Base-by-base conservation (phyloP, 2,888 invertebrate species). In the Busseola fusca region DNA sequence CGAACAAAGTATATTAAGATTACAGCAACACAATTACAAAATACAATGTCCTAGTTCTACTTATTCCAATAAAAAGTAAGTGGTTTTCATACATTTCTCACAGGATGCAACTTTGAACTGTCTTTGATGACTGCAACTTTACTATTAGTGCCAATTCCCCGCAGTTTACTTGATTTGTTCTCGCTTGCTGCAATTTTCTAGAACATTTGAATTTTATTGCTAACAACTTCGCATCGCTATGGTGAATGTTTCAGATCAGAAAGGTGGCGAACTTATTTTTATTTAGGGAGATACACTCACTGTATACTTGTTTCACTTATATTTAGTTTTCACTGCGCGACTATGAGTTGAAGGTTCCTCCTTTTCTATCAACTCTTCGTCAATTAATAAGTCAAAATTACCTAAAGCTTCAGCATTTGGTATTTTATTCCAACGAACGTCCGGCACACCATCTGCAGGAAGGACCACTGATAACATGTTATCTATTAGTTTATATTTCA, bases 401-500 rank as follows among this genome's bases (percentile, higher is more conserved):
- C 97, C 98, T 85, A 98, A 93, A n/a, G 97, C 96, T 83, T 98
- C 98, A 1, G 96, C 93, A 12, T 93, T 94, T 4, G 98, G 98
- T 70, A 97, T 96, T 94, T 98, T 98, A 91, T 98, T 98, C 98
- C 98, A 98, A 78, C 98, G 96, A 12, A 98, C 98, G 88, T 99
- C 98, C 63, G 99, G 99, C 65, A 98, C 95, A 63, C 98, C 98
- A 87, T 97, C 97, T 1, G 98, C 98, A 0, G 99, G 99, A 40
- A 99, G 93, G 0, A 99, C 98, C 54, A 99, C 97, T 12, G 98
- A 98, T 84, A 99, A 96, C 84, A 99, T 98, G 91, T 99, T 99
- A 90, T 99, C 99, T 82, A 99, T 98, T 62, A 99, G 95, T 93
- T 99, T 98, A 88, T 98, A 98, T 90, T 99, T 99, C 86, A 99